Evolutionary conservation across 2,797 vertebrate genomes (phyloP).

Genomic region (Hippocampus kuda): DNA sequence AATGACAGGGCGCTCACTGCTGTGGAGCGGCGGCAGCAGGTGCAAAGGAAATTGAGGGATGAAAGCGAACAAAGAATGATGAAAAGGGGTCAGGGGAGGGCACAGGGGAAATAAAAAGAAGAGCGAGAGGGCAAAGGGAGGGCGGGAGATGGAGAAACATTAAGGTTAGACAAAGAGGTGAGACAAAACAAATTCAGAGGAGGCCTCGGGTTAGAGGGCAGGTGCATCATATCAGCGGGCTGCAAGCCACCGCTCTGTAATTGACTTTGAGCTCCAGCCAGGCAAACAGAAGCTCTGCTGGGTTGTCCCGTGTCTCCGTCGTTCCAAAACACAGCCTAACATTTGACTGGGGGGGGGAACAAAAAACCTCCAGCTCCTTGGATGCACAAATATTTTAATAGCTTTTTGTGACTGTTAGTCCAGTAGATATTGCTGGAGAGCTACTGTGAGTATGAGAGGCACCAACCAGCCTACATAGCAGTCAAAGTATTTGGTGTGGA

Average conservation of each 20-base stretch:
- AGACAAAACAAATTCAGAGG: constrained; percentile 45
- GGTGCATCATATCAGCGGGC: constrained; percentile 56
- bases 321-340: constrained; percentile 21
- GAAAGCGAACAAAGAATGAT: constrained; percentile 39
- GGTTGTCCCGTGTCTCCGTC: constrained; percentile 30
- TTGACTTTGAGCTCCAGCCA: constrained; percentile 50
- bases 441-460: neutral
- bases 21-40: constrained; percentile 26
- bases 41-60: constrained; percentile 27
- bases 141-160: constrained; percentile 16
- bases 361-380: neutral
- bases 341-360: constrained; percentile 31
- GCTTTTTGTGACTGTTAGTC: neutral
- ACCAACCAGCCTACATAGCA: neutral
- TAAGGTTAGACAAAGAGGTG: constrained; percentile 44
- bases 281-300: constrained; percentile 38
- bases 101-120: constrained; percentile 50
- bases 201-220: constrained; percentile 44
- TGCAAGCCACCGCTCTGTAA: constrained; percentile 46
- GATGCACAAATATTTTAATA: neutral
- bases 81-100: constrained; percentile 28
- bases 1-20: constrained; percentile 75
- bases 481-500: neutral
- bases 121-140: constrained; percentile 1
- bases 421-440: neutral